Evolutionary conservation across 2,113 vertebrate species (phyloP).

Genomic region (Sceloporus tristichus): DNA sequence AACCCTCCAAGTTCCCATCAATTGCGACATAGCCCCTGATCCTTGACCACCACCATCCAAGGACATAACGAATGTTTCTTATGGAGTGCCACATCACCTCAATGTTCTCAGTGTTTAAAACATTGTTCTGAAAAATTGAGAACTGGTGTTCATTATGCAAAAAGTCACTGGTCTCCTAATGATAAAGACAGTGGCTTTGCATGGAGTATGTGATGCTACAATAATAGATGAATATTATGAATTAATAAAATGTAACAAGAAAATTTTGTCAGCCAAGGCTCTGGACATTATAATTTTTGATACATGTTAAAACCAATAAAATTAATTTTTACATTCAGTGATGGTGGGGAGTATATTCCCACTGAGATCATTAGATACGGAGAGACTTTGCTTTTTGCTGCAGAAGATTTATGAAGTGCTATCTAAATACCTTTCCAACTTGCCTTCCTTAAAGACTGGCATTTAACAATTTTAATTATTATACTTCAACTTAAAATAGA

Average conservation of each 20-base stretch:
- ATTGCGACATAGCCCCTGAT: no score
- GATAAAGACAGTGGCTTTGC: not conserved
- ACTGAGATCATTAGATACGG: not conserved
- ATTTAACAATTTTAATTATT: constrained; percentile 28
- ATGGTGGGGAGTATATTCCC: not conserved
- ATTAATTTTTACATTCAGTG: constrained; percentile 10
- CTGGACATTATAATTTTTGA: constrained; percentile 1
- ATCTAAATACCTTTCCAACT: constrained; percentile 1
- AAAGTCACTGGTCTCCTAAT: not conserved
- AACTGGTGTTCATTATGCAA: not conserved
- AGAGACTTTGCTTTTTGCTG: not conserved
- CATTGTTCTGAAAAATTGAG: not conserved
- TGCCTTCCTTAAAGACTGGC: constrained; percentile 28
- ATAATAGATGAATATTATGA: not conserved
- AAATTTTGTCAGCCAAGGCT: not conserved
- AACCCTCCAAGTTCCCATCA: no score
- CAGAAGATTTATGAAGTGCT: constrained; percentile 24
- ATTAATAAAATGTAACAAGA: constrained; percentile 18
- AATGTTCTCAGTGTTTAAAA: not conserved
- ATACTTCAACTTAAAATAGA: constrained; percentile 11
- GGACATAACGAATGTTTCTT: not conserved
- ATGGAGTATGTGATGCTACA: not conserved
- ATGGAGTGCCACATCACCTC: not conserved
- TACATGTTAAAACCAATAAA: not conserved
- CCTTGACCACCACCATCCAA: not conserved